Evolutionary conservation across 2,797 vertebrate genomes (phyloP), one percentile per base, ranked within the genome.

Genomic region (Chrosomus eos): DNA sequence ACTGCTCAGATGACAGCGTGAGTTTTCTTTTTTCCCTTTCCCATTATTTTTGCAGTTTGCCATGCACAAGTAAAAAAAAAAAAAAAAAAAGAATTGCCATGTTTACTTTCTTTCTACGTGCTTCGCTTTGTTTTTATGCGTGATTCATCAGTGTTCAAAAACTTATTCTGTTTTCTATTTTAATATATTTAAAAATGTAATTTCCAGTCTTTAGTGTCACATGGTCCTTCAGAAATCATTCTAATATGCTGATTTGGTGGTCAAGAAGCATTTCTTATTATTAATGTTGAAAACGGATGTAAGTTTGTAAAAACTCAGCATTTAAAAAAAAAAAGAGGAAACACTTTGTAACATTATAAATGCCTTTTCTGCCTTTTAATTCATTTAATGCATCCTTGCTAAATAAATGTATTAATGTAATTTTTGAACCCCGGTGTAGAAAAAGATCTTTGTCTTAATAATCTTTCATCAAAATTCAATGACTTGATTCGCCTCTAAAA

Each of bases 1-100:
- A 95, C 95, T 82, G 91, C 95, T 90, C 97, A 98, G 91, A 97
- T 97, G 94, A 96, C 97, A 93, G 94, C 94, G 98, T 99, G 95
- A 99, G 98, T 98, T 90, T 89, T 78, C 23, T 58, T 7, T 36
- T 48, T 89, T 31, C 11, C 21, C 23, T 18, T n/a, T 33, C 64
- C 38, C n/a, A 67, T 86, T 14, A n/a, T 45, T 62, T 38, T 73
- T 55, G 23, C 16, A 45, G 8, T 80, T 48, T 82, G 19, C 9
- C 28, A n/a, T 62, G 40, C 19, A 33, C 13, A 62, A 62, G 7
- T 19, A 28, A 43, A 10, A 4, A n/a, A 45, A 45, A 26, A 1
- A n/a, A 4, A n/a, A n/a, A n/a, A 33, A 73, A 5, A 38, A 5
- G 9, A 14, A 51, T 10, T 4, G 1, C 23, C 4, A 3, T 45